Percentiles rank a stretch among this genome's conserved stretches.
phyloP scores from a whole-genome alignment of 2,113 vertebrate species.

The Scomber japonicus region DNA sequence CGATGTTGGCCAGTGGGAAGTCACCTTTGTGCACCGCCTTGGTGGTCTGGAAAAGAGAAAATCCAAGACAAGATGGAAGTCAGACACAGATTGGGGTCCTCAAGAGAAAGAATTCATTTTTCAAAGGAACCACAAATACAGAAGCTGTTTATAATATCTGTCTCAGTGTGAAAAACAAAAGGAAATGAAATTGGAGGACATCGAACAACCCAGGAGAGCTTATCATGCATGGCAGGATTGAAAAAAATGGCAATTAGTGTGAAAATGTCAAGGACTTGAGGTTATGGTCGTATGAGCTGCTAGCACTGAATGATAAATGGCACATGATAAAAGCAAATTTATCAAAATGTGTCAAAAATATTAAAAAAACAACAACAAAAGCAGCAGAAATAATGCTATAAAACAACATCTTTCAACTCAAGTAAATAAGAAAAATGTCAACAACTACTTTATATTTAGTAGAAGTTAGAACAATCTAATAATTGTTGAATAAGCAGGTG shows the following conservation, averaged over 20 bases:
- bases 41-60: slow-evolving; percentile 88
- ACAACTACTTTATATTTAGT: no score
- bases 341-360: slow-evolving; percentile 22
- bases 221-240: slow-evolving; percentile 21
- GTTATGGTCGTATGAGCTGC: slow-evolving; percentile 20
- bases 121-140: slow-evolving; percentile 47
- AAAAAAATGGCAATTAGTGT: slow-evolving; percentile 60
- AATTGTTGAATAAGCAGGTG: not conserved
- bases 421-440: no score
- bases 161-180: not conserved
- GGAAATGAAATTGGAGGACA: slow-evolving; percentile 16
- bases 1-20: slow-evolving; percentile 94
- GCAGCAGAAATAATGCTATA: no score
- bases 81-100: slow-evolving; percentile 20
- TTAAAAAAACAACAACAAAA: not conserved
- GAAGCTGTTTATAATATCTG: slow-evolving; percentile 47
- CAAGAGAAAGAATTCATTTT: slow-evolving; percentile 52
- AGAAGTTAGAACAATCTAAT: no score
- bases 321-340: slow-evolving; percentile 9
- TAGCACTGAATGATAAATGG: slow-evolving; percentile 26
- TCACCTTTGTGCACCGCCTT: slow-evolving; percentile 98
- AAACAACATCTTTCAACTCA: no score
- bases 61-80: slow-evolving; percentile 34
- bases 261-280: slow-evolving; percentile 59
- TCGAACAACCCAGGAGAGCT: slow-evolving; percentile 44